Percentiles rank a stretch among this genome's conserved stretches.
Conservation (phyloP, 2,113 vertebrate genomes). For the Pardalotus punctatus region DNA sequence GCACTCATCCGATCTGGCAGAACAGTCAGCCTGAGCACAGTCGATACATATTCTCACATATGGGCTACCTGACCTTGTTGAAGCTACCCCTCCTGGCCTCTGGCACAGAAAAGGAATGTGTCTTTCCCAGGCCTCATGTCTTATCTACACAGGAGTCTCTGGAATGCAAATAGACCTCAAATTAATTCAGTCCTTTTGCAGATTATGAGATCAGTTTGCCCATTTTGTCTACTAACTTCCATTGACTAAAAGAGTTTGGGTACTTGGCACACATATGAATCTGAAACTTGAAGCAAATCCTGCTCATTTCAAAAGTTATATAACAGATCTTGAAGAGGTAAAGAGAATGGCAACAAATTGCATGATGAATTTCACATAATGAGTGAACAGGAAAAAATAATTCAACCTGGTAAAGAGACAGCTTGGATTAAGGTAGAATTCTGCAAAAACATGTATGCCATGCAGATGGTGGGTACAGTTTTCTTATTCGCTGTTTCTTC, state of each 20-base stretch:
- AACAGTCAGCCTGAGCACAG: background rate
- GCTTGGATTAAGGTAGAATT: background rate
- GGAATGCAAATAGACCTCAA: background rate
- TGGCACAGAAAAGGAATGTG: background rate
- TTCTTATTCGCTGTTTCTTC: background rate
- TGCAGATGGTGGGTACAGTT: background rate
- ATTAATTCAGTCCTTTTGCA: background rate
- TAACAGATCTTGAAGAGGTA: background rate
- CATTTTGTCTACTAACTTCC: background rate
- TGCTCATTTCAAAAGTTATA: background rate
- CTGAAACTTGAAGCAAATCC: background rate
- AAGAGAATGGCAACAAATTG: background rate
- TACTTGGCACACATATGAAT: background rate
- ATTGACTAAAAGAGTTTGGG: background rate
- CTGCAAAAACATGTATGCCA: background rate
- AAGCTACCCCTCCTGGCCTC: background rate
- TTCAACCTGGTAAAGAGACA: background rate
- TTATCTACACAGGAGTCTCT: background rate
- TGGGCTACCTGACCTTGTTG: background rate
- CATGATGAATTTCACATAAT: background rate
- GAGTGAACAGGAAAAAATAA: background rate
- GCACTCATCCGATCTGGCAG: background rate
- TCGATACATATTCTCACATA: background rate
- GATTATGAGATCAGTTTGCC: background rate
- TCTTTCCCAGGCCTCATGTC: background rate